Evolutionary conservation across 2,888 invertebrate species (phyloP).

Genomic region (Drosophila trichaetosa): DNA sequence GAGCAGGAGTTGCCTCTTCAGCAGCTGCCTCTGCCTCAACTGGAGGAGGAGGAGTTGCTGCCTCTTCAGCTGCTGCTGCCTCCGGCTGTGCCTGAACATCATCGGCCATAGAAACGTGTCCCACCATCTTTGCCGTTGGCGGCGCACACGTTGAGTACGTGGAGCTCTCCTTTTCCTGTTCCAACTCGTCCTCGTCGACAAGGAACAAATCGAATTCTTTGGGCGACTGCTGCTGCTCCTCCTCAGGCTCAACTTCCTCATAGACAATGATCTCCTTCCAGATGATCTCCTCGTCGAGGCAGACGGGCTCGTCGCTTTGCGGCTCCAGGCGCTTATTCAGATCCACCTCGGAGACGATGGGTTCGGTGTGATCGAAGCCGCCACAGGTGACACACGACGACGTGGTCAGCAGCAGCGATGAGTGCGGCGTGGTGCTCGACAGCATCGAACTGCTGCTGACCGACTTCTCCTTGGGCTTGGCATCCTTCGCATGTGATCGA

Average conservation of each 20-base stretch:
- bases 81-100: conserved; percentile 7
- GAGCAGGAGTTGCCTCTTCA: conserved; percentile 1
- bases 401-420: conserved; percentile 67
- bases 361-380: conserved; percentile 60
- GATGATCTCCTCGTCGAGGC: conserved; percentile 64
- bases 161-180: background rate
- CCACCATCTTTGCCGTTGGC: background rate
- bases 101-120: background rate
- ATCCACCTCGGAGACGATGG: conserved; percentile 59
- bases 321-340: conserved; percentile 59
- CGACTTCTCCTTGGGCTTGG: conserved; percentile 40
- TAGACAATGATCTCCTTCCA: conserved; percentile 68
- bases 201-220: conserved; percentile 7
- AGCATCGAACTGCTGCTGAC: conserved; percentile 33
- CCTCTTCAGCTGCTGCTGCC: conserved; percentile 4
- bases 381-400: conserved; percentile 72
- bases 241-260: conserved; percentile 52
- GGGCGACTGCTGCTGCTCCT: conserved; percentile 26
- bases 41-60: background rate
- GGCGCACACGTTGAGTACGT: conserved; percentile 11
- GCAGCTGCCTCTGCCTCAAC: conserved; percentile 5
- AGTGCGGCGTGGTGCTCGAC: conserved; percentile 59
- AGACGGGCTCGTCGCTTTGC: conserved; percentile 53
- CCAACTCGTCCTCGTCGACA: conserved; percentile 15
- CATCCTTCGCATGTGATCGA: conserved; percentile 29